These are phyloP conservation scores for Musca domestica DNA, from an alignment of 1,140 invertebrate genomes.

Conservation along the genomic window DNA sequence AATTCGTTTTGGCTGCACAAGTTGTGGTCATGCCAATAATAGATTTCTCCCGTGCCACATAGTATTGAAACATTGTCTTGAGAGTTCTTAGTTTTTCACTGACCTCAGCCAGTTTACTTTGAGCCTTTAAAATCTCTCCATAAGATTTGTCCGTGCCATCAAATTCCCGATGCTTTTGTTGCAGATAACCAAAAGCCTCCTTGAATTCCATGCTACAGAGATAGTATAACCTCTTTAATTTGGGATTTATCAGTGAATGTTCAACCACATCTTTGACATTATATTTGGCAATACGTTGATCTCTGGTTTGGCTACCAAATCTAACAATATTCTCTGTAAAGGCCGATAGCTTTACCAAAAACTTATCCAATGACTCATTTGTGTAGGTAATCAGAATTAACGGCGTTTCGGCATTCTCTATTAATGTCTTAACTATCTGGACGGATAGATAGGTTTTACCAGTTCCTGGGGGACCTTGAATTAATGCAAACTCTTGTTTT, in stretches of 20 bases:
- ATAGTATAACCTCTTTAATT: constrained; percentile 42
- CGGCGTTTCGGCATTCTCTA: constrained; percentile 59
- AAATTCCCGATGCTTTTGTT: constrained; percentile 42
- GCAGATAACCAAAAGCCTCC: constrained; percentile 39
- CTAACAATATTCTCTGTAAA: constrained; percentile 64
- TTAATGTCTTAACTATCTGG: constrained; percentile 62
- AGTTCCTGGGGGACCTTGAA: constrained; percentile 74
- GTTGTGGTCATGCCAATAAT: constrained; percentile 78
- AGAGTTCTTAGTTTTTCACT: constrained; percentile 38
- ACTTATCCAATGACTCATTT: constrained; percentile 87
- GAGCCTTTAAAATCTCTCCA: constrained; percentile 40
- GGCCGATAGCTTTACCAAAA: constrained; percentile 70
- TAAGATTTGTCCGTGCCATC: constrained; percentile 47
- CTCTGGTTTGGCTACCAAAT: constrained; percentile 67
- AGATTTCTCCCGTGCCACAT: constrained; percentile 33
- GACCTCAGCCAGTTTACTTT: constrained; percentile 31
- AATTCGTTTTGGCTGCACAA: constrained; percentile 66
- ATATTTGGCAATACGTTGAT: constrained; percentile 34
- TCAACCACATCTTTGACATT: constrained; percentile 28
- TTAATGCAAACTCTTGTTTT: constrained; percentile 66
- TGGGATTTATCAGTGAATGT: constrained; percentile 26
- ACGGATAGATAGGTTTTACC: constrained; percentile 78
- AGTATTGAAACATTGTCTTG: constrained; percentile 40
- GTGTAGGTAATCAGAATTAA: constrained; percentile 81
- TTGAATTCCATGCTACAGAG: constrained; percentile 42